These are phyloP conservation scores for Pterostichus madidus DNA, from an alignment of 2,888 invertebrate species.

Conservation along the genomic window DNA sequence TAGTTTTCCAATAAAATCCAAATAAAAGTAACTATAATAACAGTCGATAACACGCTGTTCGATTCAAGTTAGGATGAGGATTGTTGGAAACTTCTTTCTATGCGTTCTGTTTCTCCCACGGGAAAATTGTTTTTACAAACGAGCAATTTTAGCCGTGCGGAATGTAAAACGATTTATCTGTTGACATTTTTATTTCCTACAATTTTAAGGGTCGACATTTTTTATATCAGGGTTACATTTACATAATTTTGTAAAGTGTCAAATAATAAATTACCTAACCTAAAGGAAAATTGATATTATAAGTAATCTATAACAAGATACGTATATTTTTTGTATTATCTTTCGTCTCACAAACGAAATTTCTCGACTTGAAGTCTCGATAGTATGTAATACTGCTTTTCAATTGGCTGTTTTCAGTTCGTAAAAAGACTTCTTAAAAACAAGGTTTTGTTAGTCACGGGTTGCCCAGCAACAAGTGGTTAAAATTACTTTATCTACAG, in stretches of 20 bases:
- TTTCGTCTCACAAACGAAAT: too few species aligned
- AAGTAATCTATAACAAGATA: too few species aligned
- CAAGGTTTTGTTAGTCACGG: too few species aligned
- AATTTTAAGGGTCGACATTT: conserved; percentile 33
- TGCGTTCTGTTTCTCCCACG: conserved; percentile 8
- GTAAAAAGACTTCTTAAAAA: too few species aligned
- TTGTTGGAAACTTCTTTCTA: background rate
- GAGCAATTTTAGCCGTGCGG: conserved; percentile 25
- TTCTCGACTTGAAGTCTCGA: too few species aligned
- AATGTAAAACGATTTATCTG: conserved; percentile 44
- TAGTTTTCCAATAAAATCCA: conserved; percentile 32
- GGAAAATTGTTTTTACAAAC: conserved; percentile 40
- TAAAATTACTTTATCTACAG: too few species aligned
- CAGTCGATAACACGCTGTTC: conserved; percentile 15
- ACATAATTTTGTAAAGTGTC: conserved; percentile 2
- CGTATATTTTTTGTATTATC: too few species aligned
- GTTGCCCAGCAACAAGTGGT: too few species aligned
- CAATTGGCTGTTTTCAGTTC: too few species aligned
- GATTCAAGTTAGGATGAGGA: background rate
- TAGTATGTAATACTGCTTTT: too few species aligned
- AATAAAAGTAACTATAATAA: conserved; percentile 19
- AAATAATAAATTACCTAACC: too few species aligned
- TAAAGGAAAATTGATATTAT: too few species aligned
- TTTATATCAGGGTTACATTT: conserved; percentile 14
- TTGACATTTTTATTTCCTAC: conserved; percentile 37